Base-by-base conservation (phyloP, 2,113 vertebrate species). In the Gallinago undulata region DNA sequence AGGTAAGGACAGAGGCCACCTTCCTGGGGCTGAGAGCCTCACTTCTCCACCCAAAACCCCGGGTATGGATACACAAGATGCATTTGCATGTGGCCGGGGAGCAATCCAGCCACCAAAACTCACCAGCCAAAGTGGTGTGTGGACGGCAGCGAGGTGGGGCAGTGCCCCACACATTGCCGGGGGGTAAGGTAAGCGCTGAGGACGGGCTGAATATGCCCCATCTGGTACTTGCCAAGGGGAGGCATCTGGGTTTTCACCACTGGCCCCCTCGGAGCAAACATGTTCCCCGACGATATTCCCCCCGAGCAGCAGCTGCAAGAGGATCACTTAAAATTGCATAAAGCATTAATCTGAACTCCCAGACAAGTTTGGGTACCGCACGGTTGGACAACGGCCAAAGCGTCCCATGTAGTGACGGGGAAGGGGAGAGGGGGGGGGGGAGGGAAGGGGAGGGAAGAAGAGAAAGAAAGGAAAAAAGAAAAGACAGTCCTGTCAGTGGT, bases 401-500 rank as follows among this genome's bases (percentile, higher is more conserved):
- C 64, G 57, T 94, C 93, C 95, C 55, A 84, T 90, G 81, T 55
- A 94, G 89, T 84, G 30, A 78, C 89, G 70, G 45, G n/a, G 53
- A 91, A 88, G 37, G 57, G 81, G 85, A 39, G 41, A 43, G 53
- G 78, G 83, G 45, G 57, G 81, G 85, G 77, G 45, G n/a, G 48
- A 90, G 86, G 45, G 57, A 78, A 83, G 72, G 62, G 80, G 85
- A 73, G 80, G 79, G 76, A 84, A 79, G 76, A 89, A 90, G 55
- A 87, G 78, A 96, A 94, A 89, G 60, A 96, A 89, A 90, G 37
- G n/a, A 77, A 76, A 92, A 96, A 56, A 88, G 93, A 96, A 95
- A 96, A 96, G 95, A 97, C 97, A 97, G 89, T 95, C 89, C 93
- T 98, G 97, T 98, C 98, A 97, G 97, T 98, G 97, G 97, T 97